These are phyloP conservation scores for Lycophotia porphyrea DNA, from an alignment of 2,888 invertebrate species.

Conservation along the genomic window DNA sequence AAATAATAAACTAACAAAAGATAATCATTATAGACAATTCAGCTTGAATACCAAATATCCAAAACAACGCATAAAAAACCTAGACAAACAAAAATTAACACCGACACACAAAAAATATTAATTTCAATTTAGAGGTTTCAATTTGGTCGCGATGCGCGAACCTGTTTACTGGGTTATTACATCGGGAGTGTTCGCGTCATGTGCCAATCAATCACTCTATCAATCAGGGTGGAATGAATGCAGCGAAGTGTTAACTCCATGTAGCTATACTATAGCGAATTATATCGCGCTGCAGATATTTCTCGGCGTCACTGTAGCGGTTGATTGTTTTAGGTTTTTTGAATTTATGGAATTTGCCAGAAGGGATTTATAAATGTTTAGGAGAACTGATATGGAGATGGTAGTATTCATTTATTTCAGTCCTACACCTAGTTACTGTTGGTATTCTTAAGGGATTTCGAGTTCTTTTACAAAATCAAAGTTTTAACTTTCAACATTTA, in stretches of 20 bases:
- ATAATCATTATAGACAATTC: neutral
- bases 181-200: slow-evolving; percentile 73
- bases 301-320: slow-evolving; percentile 47
- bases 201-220: slow-evolving; percentile 81
- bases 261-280: slow-evolving; percentile 46
- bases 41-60: neutral
- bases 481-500: neutral
- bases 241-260: slow-evolving; percentile 63
- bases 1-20: neutral
- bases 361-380: neutral
- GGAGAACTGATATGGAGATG: neutral
- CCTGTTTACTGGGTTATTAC: slow-evolving; percentile 65
- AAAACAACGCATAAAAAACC: neutral
- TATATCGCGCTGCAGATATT: slow-evolving; percentile 62
- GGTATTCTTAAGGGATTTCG: neutral
- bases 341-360: slow-evolving; percentile 29
- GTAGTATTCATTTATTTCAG: neutral
- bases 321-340: slow-evolving; percentile 15
- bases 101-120: slow-evolving; percentile 52
- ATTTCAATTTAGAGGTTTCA: slow-evolving; percentile 56
- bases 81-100: slow-evolving; percentile 29
- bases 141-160: slow-evolving; percentile 53
- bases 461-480: neutral
- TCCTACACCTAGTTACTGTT: neutral
- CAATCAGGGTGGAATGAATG: slow-evolving; percentile 74